Percentiles rank a stretch among this genome's conserved stretches.
These are phyloP conservation scores for Lithophane socia DNA, from an alignment of 2,888 invertebrate genomes.

Conservation along the genomic window DNA sequence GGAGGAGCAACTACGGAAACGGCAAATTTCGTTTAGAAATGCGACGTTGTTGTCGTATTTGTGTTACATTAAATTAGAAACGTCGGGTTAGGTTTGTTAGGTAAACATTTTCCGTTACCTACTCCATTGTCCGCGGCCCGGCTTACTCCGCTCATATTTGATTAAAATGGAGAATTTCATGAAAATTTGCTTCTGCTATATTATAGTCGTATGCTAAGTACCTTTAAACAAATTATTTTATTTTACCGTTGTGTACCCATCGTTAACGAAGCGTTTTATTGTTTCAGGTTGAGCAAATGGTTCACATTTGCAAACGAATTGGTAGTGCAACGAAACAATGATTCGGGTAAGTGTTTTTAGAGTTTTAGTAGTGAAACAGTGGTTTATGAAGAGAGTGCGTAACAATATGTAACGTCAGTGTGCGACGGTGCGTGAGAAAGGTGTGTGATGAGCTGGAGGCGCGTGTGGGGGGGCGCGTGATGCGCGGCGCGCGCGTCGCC, in stretches of 20 bases:
- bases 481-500: constrained; percentile 80
- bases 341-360: constrained; percentile 79
- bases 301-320: constrained; percentile 67
- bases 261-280: constrained; percentile 58
- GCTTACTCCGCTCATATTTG: constrained; percentile 73
- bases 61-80: constrained; percentile 82
- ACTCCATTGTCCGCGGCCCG: constrained; percentile 75
- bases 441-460: constrained; percentile 79
- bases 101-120: constrained; percentile 79
- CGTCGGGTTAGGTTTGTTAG: constrained; percentile 78
- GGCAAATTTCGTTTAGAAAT: constrained; percentile 77
- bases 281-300: constrained; percentile 83
- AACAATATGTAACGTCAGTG: constrained; percentile 75
- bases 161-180: constrained; percentile 74
- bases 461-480: constrained; percentile 79
- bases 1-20: constrained; percentile 70
- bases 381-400: constrained; percentile 44
- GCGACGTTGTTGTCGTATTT: constrained; percentile 81
- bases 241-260: constrained; percentile 35
- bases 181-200: constrained; percentile 58
- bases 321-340: constrained; percentile 76
- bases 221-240: constrained; percentile 56
- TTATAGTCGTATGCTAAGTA: constrained; percentile 50
- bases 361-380: constrained; percentile 52
- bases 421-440: constrained; percentile 81